phyloP scores from a whole-genome alignment of 2,888 invertebrate genomes.

The Campoplex nolae region DNA sequence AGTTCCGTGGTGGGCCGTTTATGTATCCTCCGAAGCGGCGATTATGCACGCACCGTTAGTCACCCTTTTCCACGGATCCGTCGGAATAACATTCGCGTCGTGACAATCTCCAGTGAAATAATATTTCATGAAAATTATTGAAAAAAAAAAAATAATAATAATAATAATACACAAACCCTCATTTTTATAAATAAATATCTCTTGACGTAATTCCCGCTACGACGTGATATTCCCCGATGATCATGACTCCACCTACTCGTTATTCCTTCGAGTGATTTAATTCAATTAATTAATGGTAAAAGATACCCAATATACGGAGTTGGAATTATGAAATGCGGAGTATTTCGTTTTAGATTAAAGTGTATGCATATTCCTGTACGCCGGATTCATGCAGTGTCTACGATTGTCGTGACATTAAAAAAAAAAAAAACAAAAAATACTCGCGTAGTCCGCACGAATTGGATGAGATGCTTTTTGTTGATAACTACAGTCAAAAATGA shows the following conservation, averaged over 20 bases:
- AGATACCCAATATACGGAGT: neutral
- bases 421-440: neutral
- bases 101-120: conserved; percentile 33
- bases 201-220: neutral
- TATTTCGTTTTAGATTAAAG: neutral
- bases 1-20: conserved; percentile 37
- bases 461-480: neutral
- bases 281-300: conserved; percentile 1
- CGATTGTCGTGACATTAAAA: neutral
- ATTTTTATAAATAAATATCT: conserved; percentile 16
- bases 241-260: neutral
- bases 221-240: conserved; percentile 3
- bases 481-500: neutral
- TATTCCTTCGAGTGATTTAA: conserved; percentile 11
- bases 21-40: conserved; percentile 38
- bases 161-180: neutral
- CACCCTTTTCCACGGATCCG: conserved; percentile 46
- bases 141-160: neutral
- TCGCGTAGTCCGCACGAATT: neutral
- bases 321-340: neutral
- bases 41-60: conserved; percentile 63
- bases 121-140: conserved; percentile 32
- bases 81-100: conserved; percentile 43
- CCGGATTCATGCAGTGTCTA: neutral
- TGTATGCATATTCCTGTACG: neutral